Conservation (phyloP, 1,140 invertebrate genomes). For the Nasonia vitripennis region DNA sequence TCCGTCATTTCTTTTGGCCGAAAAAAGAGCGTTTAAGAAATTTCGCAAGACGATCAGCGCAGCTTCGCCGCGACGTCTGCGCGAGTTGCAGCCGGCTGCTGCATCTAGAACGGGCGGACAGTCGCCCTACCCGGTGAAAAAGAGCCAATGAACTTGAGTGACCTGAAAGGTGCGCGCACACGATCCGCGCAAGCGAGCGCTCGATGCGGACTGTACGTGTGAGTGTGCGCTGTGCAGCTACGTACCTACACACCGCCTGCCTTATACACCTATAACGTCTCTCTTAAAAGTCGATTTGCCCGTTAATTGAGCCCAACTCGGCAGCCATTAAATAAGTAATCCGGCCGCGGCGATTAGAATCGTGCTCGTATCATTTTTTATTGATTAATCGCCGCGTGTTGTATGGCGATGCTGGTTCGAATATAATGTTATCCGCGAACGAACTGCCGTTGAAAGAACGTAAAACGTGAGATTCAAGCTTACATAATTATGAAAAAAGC, state of each 20-base stretch:
- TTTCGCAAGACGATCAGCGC: neutral
- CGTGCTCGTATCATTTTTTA: too few species aligned
- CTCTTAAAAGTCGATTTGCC: conserved; percentile 7
- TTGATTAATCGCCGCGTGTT: too few species aligned
- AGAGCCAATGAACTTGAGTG: conserved; percentile 71
- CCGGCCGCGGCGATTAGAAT: too few species aligned
- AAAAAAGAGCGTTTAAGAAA: neutral
- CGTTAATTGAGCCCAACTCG: neutral
- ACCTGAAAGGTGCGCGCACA: conserved; percentile 61
- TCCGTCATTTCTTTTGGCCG: too few species aligned
- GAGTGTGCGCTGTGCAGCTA: neutral
- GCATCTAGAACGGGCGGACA: conserved; percentile 37
- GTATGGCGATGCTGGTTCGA: too few species aligned
- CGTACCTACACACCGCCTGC: conserved; percentile 29
- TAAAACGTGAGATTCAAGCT: too few species aligned
- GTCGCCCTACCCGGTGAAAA: conserved; percentile 60
- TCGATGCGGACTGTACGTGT: conserved; percentile 34
- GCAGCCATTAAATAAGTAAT: too few species aligned
- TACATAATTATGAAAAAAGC: too few species aligned
- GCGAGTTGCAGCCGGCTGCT: conserved; percentile 4
- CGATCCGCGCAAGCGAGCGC: conserved; percentile 28
- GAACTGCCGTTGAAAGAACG: too few species aligned
- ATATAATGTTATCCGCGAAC: too few species aligned
- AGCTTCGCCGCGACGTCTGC: neutral
- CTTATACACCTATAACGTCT: conserved; percentile 56